Base-by-base conservation (phyloP, 2,888 invertebrate species). In the Drosophila histrio region DNA sequence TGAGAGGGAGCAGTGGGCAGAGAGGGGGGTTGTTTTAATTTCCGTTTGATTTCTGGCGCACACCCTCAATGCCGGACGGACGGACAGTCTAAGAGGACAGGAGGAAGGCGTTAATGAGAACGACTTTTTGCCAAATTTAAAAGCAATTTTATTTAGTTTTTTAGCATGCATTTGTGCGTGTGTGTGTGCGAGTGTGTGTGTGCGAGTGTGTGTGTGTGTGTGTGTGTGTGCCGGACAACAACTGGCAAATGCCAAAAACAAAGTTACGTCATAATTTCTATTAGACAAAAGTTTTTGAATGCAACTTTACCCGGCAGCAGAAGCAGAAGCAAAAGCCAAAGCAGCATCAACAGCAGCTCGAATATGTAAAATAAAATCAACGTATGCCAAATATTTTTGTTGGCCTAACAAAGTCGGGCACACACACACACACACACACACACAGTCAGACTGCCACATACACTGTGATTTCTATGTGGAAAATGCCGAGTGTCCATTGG, bases 231-330 rank as follows among this genome's bases (percentile, higher is more conserved):
- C 21, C 22, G 38, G 44, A 61, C 60, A 75, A 66, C 71, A 75
- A 59, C 62, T 44, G 53, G 41, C 41, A 76, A 79, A 65, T 66
- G 76, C 52, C 73, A 77, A 61, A 79, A 72, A 75, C 75, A 80
- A 84, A 84, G 75, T 80, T 80, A 65, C 66, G 60, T 72, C 84
- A 80, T 84, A 80, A 79, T 82, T 82, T 79, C 69, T 59, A 80
- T 77, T 74, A 68, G 77, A 65, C 64, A 50, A 76, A 77, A 77
- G 66, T 77, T 52, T 53, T 73, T 8, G 58, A 36, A 26, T 34
- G 57, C 70, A 76, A 76, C 74, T 75, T 75, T 74, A 22, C 21
- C 46, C 52, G 19, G 43, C 46, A 39, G 26, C 58, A 41, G 41
- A 9, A 36, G 17, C 17, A 11, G 11, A 11, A 11, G 26, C 58